Evolutionary conservation across 2,797 vertebrate species (phyloP), one percentile per base, ranked within the genome.

Genomic region (Okamejei kenojei): DNA sequence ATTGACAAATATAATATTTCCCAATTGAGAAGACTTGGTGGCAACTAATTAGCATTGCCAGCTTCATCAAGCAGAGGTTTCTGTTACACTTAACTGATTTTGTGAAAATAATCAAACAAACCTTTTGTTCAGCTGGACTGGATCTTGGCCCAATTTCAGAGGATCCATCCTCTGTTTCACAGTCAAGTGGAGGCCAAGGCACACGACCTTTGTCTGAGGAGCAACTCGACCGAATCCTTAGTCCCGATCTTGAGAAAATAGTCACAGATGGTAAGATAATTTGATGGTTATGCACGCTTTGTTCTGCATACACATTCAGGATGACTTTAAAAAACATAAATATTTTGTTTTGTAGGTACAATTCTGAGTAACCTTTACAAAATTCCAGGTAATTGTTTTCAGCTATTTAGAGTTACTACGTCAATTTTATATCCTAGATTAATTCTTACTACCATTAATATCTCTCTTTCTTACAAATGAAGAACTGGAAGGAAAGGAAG

Each of bases 331-430:
- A 10, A 71, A 45, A 93, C 88, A 93, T 93, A 45, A 45, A 45
- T 93, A 58, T 93, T 94, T 93, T n/a, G 2, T 93, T 92, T 15
- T 95, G 93, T 96, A 99, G 99, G 99, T 96, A 99, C 98, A 94
- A 99, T 99, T 96, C 98, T 99, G 96, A 98, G 98, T 95, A 99
- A 99, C 96, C 96, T 99, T 93, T 99, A 98, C 96, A 99, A 99
- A 97, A 99, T 99, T 95, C 99, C 99, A 98, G 99, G 99, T 99
- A 97, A 0, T 96, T 96, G 8, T 77, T 93, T 61, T 35, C 93
- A 32, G 38, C 76, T 71, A n/a, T 93, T 92, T 26, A 92, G n/a
- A 45, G 29, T 74, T n/a, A 54, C 29, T 45, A 26, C 29, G 54
- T 73, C 10, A 38, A 38, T 15, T 61, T n/a, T 26, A 35, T 92